Percentiles rank a stretch among this genome's conserved stretches.
Evolutionary conservation across 2,113 vertebrate genomes (phyloP).

Genomic region (Hepsetus odoe): DNA sequence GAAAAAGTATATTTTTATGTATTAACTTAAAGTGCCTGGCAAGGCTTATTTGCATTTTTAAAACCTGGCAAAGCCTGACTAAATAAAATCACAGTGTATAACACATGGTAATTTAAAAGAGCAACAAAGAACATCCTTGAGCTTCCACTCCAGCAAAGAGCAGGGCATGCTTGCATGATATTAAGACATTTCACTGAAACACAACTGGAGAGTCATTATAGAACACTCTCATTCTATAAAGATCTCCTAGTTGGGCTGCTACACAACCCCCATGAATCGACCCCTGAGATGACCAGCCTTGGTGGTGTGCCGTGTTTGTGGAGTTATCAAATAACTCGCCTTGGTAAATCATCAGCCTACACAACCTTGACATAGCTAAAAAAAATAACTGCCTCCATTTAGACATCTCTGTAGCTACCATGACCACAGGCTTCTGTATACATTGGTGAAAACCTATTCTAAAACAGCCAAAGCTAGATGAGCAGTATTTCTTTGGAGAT

Average conservation of each 20-base stretch:
- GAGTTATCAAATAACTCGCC: conserved; percentile 68
- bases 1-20: neutral
- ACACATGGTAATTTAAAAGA: neutral
- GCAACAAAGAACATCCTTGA: neutral
- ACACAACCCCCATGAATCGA: conserved; percentile 16
- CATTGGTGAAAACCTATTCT: neutral
- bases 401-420: conserved; percentile 44
- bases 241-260: neutral
- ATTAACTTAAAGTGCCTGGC: neutral
- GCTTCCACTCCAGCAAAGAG: neutral
- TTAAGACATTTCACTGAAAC: conserved; percentile 1
- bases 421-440: conserved; percentile 13
- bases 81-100: neutral
- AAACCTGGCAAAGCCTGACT: neutral
- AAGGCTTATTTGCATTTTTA: neutral
- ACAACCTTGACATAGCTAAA: conserved; percentile 62
- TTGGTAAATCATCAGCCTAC: conserved; percentile 75
- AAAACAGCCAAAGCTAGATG: neutral
- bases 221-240: conserved; percentile 29
- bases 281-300: conserved; percentile 60
- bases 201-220: conserved; percentile 15
- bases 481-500: neutral
- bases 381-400: conserved; percentile 33
- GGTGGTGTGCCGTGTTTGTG: conserved; percentile 58
- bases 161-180: neutral